A percentile compares a stretch with the other conserved stretches of the same genome.
Evolutionary conservation across 1,140 invertebrate species (phyloP).

Genomic region (Diachasmimorpha longicaudata): DNA sequence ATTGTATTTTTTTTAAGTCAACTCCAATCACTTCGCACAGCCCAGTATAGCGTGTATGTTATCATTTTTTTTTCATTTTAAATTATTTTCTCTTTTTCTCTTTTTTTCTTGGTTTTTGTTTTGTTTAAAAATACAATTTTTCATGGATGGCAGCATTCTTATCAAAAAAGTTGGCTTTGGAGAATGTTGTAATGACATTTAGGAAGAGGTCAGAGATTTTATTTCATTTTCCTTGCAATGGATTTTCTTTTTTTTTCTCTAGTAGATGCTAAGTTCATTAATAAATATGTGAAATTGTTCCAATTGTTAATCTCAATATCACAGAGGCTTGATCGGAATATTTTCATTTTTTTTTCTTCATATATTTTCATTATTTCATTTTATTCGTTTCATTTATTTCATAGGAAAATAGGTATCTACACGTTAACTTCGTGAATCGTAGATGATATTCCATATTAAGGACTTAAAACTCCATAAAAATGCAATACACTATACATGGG

Average conservation of each 20-base stretch:
- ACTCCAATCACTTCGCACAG: constrained; percentile 64
- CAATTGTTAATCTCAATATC: constrained; percentile 59
- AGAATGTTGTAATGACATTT: constrained; percentile 62
- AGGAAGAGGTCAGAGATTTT: constrained; percentile 46
- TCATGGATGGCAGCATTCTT: constrained; percentile 62
- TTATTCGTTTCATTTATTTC: constrained; percentile 36
- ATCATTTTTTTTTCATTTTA: constrained; percentile 39
- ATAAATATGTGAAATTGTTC: constrained; percentile 54
- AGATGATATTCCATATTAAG: constrained; percentile 38
- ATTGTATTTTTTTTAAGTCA: constrained; percentile 57
- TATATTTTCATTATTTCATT: constrained; percentile 31
- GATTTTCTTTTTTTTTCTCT: constrained; percentile 27
- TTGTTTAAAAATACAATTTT: constrained; percentile 62
- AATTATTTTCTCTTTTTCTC: constrained; percentile 15
- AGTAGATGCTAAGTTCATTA: constrained; percentile 41
- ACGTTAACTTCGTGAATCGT: constrained; percentile 52
- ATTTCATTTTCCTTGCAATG: background rate
- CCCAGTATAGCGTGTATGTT: constrained; percentile 63
- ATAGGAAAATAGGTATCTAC: constrained; percentile 63
- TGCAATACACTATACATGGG: constrained; percentile 62
- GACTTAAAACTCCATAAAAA: constrained; percentile 47
- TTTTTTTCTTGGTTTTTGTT: constrained; percentile 17
- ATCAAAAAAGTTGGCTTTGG: constrained; percentile 58
- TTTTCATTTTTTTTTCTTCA: constrained; percentile 36
- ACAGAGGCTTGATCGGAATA: constrained; percentile 61